These are phyloP conservation scores for Microctenopoma steveboyesi DNA, from an alignment of 2,797 vertebrate genomes.

Conservation along the genomic window DNA sequence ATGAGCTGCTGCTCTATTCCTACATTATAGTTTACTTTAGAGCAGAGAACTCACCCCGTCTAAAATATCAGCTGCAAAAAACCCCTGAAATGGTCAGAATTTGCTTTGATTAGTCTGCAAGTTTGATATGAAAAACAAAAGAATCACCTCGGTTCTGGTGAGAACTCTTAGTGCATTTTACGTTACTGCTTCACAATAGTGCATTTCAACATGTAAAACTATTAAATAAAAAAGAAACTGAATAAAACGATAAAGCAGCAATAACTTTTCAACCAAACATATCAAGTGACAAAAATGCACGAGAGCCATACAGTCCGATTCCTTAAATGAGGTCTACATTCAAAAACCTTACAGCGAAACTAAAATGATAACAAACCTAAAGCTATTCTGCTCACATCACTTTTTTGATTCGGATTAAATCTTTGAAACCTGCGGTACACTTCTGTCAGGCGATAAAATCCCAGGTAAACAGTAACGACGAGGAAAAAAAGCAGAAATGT, in stretches of 20 bases:
- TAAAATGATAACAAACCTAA: constrained; percentile 24
- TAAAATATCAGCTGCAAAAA: background rate
- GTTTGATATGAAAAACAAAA: background rate
- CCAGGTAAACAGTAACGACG: constrained; percentile 47
- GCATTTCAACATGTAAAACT: constrained; percentile 78
- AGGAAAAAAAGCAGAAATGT: constrained; percentile 51
- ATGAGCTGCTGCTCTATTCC: background rate
- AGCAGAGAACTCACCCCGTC: background rate
- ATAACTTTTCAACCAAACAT: constrained; percentile 75
- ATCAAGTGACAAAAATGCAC: constrained; percentile 81
- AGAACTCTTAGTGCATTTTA: constrained; percentile 82
- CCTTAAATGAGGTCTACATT: constrained; percentile 67
- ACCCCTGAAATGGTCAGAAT: constrained; percentile 6
- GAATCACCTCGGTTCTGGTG: constrained; percentile 6
- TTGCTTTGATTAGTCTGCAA: background rate
- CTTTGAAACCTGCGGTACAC: constrained; percentile 49
- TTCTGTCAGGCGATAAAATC: constrained; percentile 50
- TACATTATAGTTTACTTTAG: background rate
- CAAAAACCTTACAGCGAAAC: constrained; percentile 59
- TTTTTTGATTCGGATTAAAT: constrained; percentile 37
- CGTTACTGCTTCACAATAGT: constrained; percentile 62
- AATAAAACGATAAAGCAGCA: constrained; percentile 86
- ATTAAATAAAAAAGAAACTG: constrained; percentile 67
- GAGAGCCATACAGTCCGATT: constrained; percentile 40
- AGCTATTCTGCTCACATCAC: constrained; percentile 31